Evolutionary conservation across 1,140 invertebrate genomes (phyloP).

Genomic region (Temnothorax longispinosus): DNA sequence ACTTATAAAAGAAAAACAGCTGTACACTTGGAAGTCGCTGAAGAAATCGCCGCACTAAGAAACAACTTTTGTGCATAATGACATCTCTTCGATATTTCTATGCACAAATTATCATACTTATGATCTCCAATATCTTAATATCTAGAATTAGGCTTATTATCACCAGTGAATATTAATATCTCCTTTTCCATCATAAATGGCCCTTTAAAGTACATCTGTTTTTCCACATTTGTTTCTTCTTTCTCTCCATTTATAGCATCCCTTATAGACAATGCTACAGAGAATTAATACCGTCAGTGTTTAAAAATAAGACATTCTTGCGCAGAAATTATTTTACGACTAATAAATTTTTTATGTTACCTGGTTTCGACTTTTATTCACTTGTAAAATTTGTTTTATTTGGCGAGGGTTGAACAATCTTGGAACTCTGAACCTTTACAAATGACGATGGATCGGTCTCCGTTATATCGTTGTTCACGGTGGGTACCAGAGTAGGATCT

Average conservation of each 20-base stretch:
- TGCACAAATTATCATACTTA: too few species aligned
- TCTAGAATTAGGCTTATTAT: slow-evolving; percentile 37
- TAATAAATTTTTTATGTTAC: neutral
- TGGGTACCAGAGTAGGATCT: neutral
- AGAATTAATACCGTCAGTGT: neutral
- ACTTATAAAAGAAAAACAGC: too few species aligned
- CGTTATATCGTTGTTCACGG: neutral
- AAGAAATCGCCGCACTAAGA: too few species aligned
- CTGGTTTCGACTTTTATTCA: neutral
- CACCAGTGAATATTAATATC: neutral
- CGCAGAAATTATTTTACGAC: neutral
- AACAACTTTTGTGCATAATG: too few species aligned
- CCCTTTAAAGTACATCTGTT: slow-evolving; percentile 57
- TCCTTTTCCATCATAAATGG: slow-evolving; percentile 51
- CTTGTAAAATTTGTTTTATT: neutral
- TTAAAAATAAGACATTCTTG: neutral
- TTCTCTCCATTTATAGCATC: slow-evolving; percentile 37
- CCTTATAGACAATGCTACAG: neutral
- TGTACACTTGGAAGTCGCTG: too few species aligned
- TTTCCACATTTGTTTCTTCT: slow-evolving; percentile 54
- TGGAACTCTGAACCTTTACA: neutral
- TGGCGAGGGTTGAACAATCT: neutral
- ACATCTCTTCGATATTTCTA: too few species aligned
- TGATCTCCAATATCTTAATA: slow-evolving; percentile 22
- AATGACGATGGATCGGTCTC: neutral